phyloP scores from a whole-genome alignment of 2,888 invertebrate genomes.

The Ceratothoa steindachneri region DNA sequence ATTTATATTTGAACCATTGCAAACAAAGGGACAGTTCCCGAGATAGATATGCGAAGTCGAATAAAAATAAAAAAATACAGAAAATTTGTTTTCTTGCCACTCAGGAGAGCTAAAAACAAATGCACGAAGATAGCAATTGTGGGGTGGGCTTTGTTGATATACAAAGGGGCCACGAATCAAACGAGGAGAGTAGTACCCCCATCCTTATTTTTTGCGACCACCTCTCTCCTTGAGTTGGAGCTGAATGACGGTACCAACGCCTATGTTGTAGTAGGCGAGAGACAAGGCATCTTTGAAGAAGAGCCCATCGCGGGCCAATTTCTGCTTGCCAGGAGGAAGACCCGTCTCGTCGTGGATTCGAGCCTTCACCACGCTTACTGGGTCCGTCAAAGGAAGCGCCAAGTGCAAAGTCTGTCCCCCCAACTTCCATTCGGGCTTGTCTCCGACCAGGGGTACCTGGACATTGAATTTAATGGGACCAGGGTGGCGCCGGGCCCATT shows the following conservation, averaged over 20 bases:
- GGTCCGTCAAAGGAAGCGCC: slow-evolving; percentile 70
- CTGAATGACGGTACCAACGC: slow-evolving; percentile 75
- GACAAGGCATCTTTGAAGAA: slow-evolving; percentile 96
- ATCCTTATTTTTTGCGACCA: slow-evolving; percentile 92
- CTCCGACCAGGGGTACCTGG: slow-evolving; percentile 72
- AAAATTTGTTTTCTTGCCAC: too few species aligned
- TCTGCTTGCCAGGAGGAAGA: slow-evolving; percentile 96
- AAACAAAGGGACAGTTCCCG: too few species aligned
- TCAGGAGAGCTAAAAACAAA: too few species aligned
- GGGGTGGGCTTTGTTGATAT: too few species aligned
- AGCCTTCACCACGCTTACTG: slow-evolving; percentile 56
- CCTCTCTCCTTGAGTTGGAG: slow-evolving; percentile 95
- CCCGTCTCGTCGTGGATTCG: slow-evolving; percentile 79
- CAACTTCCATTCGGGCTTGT: slow-evolving; percentile 91
- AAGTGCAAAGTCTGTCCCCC: slow-evolving; percentile 82
- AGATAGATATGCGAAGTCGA: too few species aligned
- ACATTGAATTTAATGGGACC: slow-evolving; percentile 75
- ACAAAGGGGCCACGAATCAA: too few species aligned
- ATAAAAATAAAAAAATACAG: too few species aligned
- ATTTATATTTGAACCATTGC: too few species aligned
- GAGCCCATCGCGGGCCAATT: slow-evolving; percentile 92
- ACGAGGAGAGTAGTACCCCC: too few species aligned
- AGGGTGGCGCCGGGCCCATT: slow-evolving; percentile 68
- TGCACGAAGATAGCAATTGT: too few species aligned
- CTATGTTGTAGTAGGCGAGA: slow-evolving; percentile 91